A percentile compares a stretch with the other conserved stretches of the same genome.
phyloP scores from a whole-genome alignment of 2,113 vertebrate genomes.

The Nibea albiflora region DNA sequence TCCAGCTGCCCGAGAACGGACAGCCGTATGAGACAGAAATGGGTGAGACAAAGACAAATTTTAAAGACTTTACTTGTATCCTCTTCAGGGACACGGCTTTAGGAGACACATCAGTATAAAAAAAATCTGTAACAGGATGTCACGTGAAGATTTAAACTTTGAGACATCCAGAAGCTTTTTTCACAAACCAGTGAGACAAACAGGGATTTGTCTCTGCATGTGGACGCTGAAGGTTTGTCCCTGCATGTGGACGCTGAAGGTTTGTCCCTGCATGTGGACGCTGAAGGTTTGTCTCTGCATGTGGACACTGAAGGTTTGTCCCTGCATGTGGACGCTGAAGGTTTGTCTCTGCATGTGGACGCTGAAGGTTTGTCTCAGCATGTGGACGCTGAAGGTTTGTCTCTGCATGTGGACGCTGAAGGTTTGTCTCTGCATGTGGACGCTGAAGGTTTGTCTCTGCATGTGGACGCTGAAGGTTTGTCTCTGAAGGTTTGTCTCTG shows the following conservation, averaged over 20 bases:
- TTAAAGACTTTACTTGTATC: neutral
- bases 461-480: too few relatives aligned
- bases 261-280: neutral
- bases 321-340: neutral
- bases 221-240: neutral
- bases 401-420: neutral
- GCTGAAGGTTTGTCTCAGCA: too few relatives aligned
- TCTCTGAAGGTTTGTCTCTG: too few relatives aligned
- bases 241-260: neutral
- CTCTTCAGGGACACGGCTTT: too few relatives aligned
- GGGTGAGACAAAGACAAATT: conserved; percentile 83
- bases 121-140: neutral
- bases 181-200: too few relatives aligned
- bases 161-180: too few relatives aligned
- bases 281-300: neutral
- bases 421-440: neutral
- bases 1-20: conserved; percentile 91
- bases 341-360: too few relatives aligned
- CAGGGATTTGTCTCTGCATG: too few relatives aligned
- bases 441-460: too few relatives aligned
- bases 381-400: too few relatives aligned
- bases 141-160: too few relatives aligned
- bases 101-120: too few relatives aligned
- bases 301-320: neutral
- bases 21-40: conserved; percentile 89